Evolutionary conservation across 2,888 invertebrate genomes (phyloP), one percentile per base, ranked within the genome.

Genomic region (Ephialtes manifestator): DNA sequence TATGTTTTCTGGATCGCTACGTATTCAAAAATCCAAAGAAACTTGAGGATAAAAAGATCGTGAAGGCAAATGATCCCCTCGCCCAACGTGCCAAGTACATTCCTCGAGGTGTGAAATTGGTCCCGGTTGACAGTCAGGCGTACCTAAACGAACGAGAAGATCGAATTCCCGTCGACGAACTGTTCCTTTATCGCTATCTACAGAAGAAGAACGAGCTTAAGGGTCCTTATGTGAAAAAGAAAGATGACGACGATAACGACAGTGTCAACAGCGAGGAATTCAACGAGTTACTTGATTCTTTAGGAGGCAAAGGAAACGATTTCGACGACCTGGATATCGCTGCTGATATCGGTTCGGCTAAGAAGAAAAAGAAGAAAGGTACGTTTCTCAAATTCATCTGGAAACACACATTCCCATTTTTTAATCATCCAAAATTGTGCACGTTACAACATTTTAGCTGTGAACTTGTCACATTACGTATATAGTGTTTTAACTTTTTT

Each of bases 11-110:
- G 65, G 99, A 99, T 91, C 96, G 99, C 60, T 99, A 99, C 94
- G 98, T 98, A 11, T 99, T 98, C 94, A 98, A 98, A 93, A 99
- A 99, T 95, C 98, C 98, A 0, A 98, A 97, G 93, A 96, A 96
- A 87, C 92, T 95, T 0, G 90, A n/a, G 75, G 94, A 94, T 53
- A 95, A 94, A 88, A 95, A 93, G 81, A 94, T 90, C 60, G 84
- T 94, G 0, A 95, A 94, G 77, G 96, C 96, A 0, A 95, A 95
- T 0, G 96, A 96, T 92, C 96, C 96, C 0, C 95, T 97, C 76
- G 96, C 96, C 0, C 94, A 95, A 55, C 94, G 97, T 84, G 96
- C 96, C 91, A 95, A 96, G 72, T 97, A 98, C 93, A 93, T 94
- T 15, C 96, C 97, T 0, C 95, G 95, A 92, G 98, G 98, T 83